Evolutionary conservation across 2,113 vertebrate genomes (phyloP), one percentile per base, ranked within the genome.

Genomic region (Pangasianodon hypophthalmus): DNA sequence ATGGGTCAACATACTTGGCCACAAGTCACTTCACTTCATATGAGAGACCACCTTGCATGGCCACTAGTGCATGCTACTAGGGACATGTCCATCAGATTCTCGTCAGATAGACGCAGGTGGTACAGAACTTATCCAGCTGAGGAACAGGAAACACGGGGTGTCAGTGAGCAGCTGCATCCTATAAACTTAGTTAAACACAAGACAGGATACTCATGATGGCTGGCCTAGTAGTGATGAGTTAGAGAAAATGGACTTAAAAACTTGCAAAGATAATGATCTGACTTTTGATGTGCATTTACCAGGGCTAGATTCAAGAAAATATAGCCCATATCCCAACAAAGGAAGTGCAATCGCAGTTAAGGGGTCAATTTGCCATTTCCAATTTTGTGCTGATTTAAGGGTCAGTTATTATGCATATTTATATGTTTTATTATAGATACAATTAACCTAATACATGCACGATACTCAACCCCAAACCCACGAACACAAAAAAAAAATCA

Each of bases 61-160:
- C 14, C 14, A 2, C n/a, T 0, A 71, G 32, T 71, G 14, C 69
- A 71, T 37, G 69, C 29, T 13, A 67, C 62, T 62, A 95, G 88
- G 0, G 98, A 97, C 81, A 99, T 92, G 1, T 99, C 98, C 96
- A 96, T 96, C 37, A 99, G 93, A 7, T 94, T 96, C 91, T 97
- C 95, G 87, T 98, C 97, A 0, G 98, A 97, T 73, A 99, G 96
- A 50, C 97, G 96, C 93, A 99, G 95, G 89, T 97, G 94, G 75
- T 97, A 97, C 81, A 99, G 91, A 96, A 98, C 89, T 97, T 97
- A 93, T 99, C 97, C 5, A 99, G 92, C 98, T 99, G 95, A 69
- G 87, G 89, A 4, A 64, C 82, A 60, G 81, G 54, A 80, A 1
- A 67, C 16, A 41, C 18, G 41, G 1, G 16, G 21, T 11, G 46